These are phyloP conservation scores for Australoheros facetus DNA, from an alignment of 2,797 vertebrate species.

Conservation along the genomic window DNA sequence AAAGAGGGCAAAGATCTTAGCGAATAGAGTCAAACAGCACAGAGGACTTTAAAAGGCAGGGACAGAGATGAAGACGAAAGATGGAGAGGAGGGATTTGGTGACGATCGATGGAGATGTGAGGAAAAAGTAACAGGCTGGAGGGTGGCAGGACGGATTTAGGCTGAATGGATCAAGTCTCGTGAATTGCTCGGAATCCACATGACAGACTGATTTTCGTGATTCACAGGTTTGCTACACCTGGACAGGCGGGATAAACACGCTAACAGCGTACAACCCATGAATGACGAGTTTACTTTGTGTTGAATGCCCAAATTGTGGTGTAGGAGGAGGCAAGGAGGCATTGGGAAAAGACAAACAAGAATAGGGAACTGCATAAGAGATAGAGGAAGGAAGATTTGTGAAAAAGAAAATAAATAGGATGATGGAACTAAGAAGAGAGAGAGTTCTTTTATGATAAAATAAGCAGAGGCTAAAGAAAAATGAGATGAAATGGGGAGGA, in stretches of 20 bases:
- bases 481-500: not conserved
- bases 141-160: constrained; percentile 21
- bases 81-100: constrained; percentile 32
- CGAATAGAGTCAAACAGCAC: not conserved
- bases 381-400: not conserved
- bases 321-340: not conserved
- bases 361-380: not conserved
- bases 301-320: not conserved
- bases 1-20: not conserved
- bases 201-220: constrained; percentile 48
- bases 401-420: not conserved
- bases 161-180: constrained; percentile 20
- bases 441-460: not conserved
- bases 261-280: constrained; percentile 4
- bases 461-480: constrained; percentile 1
- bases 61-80: constrained; percentile 20
- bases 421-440: not conserved
- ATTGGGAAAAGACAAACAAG: not conserved
- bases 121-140: constrained; percentile 15
- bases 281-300: constrained; percentile 22
- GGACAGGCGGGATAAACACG: constrained; percentile 42
- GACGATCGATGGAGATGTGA: constrained; percentile 31
- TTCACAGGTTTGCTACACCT: constrained; percentile 33
- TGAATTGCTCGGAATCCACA: constrained; percentile 8
- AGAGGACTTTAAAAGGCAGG: constrained; percentile 21